Evolutionary conservation across 2,888 invertebrate species (phyloP), one percentile per base, ranked within the genome.

Genomic region (Eurois occulta): DNA sequence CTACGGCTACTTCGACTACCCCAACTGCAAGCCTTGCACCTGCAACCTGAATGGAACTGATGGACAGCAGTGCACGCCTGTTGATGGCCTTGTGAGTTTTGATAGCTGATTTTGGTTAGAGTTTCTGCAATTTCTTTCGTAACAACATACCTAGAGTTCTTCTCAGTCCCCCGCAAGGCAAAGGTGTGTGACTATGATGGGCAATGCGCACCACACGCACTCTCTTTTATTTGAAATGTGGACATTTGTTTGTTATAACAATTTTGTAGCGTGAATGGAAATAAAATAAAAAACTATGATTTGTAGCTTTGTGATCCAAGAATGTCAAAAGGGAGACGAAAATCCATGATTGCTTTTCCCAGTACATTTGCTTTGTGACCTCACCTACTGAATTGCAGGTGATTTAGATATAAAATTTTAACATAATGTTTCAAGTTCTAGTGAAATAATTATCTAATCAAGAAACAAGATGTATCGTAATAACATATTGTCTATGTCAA

Each of bases 1-100:
- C 35, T 98, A 98, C 89, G 99, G 99, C 0, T 99, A 99, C 95
- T 99, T 98, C 93, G 99, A 98, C 85, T 99, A 98, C 95, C 99
- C 99, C 0, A 95, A 98, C 88, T 99, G 99, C 94, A 98, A 98
- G 79, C 98, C 98, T 0, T 99, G 99, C 92, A 99, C 99, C 83
- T 99, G 99, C 93, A 97, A 98, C 93, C 95, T 98, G 24, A 98
- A 99, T 87, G 99, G 99, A 28, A 99, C 99, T 0, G 97, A 98
- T 32, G 98, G 98, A 11, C 97, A 98, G 81, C 98, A 99, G 77
- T 99, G 99, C 92, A 98, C 99, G 86, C 98, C 98, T 0, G 97
- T 97, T 0, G 98, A 98, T 60, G 99, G 99, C 55, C 93, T 95
- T 87, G 96, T 95, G 77, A 91, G 82, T 71, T 41, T 60, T 32